Percentiles rank a stretch among this genome's conserved stretches.
phyloP scores from a whole-genome alignment of 2,888 invertebrate species.

The Andrena trimmerana region DNA sequence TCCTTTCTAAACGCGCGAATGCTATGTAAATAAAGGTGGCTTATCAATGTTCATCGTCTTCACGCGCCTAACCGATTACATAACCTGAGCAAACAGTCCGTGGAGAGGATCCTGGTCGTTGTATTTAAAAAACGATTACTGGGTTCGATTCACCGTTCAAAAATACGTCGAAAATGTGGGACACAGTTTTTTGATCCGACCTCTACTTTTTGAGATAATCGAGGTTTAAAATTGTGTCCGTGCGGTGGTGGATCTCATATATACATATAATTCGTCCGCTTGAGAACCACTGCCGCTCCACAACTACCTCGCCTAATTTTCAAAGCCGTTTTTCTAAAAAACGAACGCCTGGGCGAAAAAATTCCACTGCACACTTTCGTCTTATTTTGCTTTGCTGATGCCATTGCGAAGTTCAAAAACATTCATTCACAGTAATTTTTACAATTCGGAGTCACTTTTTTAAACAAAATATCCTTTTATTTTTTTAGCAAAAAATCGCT shows the following conservation, averaged over 20 bases:
- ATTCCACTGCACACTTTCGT: neutral
- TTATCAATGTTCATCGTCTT: constrained; percentile 15
- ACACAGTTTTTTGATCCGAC: neutral
- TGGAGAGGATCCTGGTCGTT: neutral
- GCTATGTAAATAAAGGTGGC: constrained; percentile 10
- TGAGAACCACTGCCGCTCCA: no score
- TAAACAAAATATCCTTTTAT: no score
- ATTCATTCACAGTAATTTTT: no score
- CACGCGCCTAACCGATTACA: neutral
- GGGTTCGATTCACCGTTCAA: neutral
- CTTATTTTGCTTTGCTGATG: neutral
- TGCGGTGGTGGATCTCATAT: neutral
- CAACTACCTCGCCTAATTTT: neutral
- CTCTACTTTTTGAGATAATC: neutral
- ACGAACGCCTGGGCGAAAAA: neutral
- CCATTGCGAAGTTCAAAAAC: neutral
- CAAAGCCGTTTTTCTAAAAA: neutral
- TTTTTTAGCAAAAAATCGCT: no score
- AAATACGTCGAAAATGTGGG: neutral
- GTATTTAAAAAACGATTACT: no score
- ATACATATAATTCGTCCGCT: no score
- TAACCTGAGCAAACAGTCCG: neutral
- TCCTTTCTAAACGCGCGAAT: neutral
- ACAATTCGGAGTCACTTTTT: no score
- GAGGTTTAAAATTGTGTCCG: neutral